Conservation (phyloP, 2,888 invertebrate species). For the Mesoligia furuncula region DNA sequence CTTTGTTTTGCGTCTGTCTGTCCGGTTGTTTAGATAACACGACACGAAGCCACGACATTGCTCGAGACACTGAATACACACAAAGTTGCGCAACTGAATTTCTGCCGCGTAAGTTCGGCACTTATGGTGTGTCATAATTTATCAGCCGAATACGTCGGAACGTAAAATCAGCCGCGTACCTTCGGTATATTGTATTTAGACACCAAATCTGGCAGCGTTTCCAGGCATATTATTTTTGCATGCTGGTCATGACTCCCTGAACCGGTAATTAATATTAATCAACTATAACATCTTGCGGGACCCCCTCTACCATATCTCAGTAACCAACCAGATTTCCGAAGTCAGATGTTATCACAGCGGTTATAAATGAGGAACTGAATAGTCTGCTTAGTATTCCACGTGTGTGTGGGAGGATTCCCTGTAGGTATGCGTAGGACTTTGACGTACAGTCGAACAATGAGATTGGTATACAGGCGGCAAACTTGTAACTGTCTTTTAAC, state of each 20-base stretch:
- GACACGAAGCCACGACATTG: no score
- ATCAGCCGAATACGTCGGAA: no score
- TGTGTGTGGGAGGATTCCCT: conserved; percentile 7
- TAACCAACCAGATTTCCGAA: conserved; percentile 21
- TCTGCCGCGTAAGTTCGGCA: no score
- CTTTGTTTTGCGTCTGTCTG: no score
- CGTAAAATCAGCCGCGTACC: no score
- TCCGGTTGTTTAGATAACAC: no score
- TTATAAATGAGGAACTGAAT: conserved; percentile 16
- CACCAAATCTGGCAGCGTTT: not conserved
- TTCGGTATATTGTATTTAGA: no score
- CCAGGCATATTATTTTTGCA: not conserved
- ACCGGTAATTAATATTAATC: conserved; percentile 40
- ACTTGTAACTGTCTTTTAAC: not conserved
- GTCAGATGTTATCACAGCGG: conserved; percentile 21
- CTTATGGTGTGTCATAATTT: no score
- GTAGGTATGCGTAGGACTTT: conserved; percentile 18
- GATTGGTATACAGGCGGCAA: not conserved
- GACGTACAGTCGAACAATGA: conserved; percentile 15
- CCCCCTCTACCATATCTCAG: conserved; percentile 12
- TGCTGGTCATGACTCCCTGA: conserved; percentile 6
- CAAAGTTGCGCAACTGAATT: no score
- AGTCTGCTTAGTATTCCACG: conserved; percentile 32
- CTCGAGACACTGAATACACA: no score
- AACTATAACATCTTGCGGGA: not conserved